A percentile compares a stretch with the other conserved stretches of the same genome.
Evolutionary conservation across 2,888 invertebrate genomes (phyloP).

Genomic region (Polydrusus cervinus): DNA sequence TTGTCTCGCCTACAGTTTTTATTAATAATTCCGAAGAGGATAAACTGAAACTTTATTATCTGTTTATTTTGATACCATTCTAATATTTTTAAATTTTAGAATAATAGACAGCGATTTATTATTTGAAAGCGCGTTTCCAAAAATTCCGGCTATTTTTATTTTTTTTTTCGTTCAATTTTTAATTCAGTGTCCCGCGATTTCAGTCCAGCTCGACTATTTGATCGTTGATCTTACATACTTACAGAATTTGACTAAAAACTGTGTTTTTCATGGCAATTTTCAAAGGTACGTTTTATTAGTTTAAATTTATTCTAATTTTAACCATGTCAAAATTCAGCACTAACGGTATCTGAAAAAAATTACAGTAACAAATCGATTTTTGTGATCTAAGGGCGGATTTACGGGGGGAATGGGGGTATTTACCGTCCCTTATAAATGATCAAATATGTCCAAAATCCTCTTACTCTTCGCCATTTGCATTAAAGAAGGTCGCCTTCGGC

Average conservation of each 20-base stretch:
- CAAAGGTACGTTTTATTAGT: background rate
- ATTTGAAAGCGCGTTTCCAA: conserved; percentile 2
- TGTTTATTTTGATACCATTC: conserved; percentile 9
- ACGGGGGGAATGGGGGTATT: too few species aligned
- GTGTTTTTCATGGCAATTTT: background rate
- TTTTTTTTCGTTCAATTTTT: background rate
- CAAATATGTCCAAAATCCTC: too few species aligned
- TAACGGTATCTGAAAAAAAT: too few species aligned
- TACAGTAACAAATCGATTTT: too few species aligned
- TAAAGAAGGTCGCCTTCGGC: too few species aligned
- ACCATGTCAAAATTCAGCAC: too few species aligned
- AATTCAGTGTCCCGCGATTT: background rate
- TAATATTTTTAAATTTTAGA: background rate
- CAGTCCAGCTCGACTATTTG: background rate
- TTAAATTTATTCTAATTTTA: too few species aligned
- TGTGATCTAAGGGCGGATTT: too few species aligned
- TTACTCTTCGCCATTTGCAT: too few species aligned
- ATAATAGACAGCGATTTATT: conserved; percentile 8
- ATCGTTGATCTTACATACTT: too few species aligned
- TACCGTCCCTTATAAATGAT: too few species aligned
- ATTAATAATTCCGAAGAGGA: background rate
- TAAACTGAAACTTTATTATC: conserved; percentile 1
- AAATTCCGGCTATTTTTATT: conserved; percentile 15
- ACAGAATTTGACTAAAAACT: background rate
- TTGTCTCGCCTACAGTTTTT: background rate